Percentiles rank a stretch among this genome's conserved stretches.
Conservation (phyloP, 2,113 vertebrate genomes). For the Oplegnathus fasciatus region DNA sequence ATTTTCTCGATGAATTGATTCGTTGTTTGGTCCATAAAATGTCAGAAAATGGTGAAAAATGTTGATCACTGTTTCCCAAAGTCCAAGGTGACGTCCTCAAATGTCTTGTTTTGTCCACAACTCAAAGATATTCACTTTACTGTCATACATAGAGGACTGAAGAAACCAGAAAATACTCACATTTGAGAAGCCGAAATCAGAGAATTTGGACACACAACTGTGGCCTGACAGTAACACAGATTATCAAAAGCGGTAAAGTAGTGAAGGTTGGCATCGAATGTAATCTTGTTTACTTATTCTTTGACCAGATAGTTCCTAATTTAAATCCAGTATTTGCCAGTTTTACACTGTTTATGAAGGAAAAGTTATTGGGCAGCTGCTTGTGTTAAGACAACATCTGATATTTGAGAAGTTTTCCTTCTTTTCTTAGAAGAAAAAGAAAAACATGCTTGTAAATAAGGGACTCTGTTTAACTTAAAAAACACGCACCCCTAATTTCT, state of each 20-base stretch:
- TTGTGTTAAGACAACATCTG: neutral
- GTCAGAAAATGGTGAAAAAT: too few relatives aligned
- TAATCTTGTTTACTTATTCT: neutral
- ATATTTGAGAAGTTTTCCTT: neutral
- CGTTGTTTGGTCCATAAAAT: too few relatives aligned
- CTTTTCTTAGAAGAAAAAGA: neutral
- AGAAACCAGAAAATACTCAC: too few relatives aligned
- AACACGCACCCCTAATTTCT: neutral
- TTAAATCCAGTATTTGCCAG: neutral
- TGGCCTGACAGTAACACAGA: too few relatives aligned
- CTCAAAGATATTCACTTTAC: too few relatives aligned
- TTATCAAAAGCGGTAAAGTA: neutral
- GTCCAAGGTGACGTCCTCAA: too few relatives aligned
- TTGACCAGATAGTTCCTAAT: neutral
- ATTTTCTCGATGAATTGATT: too few relatives aligned
- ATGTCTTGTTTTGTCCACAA: too few relatives aligned
- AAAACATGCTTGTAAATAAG: neutral
- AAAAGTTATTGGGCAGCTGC: neutral
- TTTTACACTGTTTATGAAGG: neutral
- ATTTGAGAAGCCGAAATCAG: too few relatives aligned
- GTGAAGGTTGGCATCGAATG: neutral
- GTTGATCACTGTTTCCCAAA: too few relatives aligned
- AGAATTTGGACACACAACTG: neutral
- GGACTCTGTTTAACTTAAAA: neutral
- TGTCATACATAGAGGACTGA: too few relatives aligned